A percentile compares a stretch with the other conserved stretches of the same genome.
Conservation (phyloP, 2,797 vertebrate species). For the Ficedula albicollis region DNA sequence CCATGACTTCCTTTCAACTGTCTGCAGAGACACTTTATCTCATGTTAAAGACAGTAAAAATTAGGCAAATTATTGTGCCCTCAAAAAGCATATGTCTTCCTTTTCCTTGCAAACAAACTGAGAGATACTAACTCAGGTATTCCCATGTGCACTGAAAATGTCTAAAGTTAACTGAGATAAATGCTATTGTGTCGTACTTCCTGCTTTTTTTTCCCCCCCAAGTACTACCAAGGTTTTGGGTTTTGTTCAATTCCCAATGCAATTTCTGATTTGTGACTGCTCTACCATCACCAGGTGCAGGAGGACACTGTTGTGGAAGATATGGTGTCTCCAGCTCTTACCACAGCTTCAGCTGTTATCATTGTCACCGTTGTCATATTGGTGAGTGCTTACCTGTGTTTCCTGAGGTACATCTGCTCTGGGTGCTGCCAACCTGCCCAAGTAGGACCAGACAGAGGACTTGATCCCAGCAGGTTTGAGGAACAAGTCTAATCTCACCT, state of each 20-base stretch:
- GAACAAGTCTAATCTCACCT: slow-evolving; percentile 70
- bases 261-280: background rate
- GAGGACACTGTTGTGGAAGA: slow-evolving; percentile 62
- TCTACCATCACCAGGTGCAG: background rate
- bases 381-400: slow-evolving; percentile 74
- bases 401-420: slow-evolving; percentile 77
- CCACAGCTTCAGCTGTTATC: slow-evolving; percentile 71
- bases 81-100: background rate
- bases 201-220: accelerated
- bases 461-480: slow-evolving; percentile 69
- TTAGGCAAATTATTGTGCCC: background rate
- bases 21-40: background rate
- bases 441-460: slow-evolving; percentile 62
- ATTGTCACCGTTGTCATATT: slow-evolving; percentile 69
- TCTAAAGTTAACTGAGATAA: background rate
- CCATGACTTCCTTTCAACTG: background rate
- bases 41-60: background rate
- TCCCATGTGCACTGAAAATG: background rate
- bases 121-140: background rate
- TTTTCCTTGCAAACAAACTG: background rate
- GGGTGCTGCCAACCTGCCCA: slow-evolving; percentile 76
- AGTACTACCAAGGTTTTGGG: accelerated
- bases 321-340: slow-evolving; percentile 64
- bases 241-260: background rate
- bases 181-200: background rate